These are phyloP conservation scores for Strongylocentrotus purpuratus DNA, from an alignment of 35 echinoderm and acorn worm genomes.

Conservation along the genomic window DNA sequence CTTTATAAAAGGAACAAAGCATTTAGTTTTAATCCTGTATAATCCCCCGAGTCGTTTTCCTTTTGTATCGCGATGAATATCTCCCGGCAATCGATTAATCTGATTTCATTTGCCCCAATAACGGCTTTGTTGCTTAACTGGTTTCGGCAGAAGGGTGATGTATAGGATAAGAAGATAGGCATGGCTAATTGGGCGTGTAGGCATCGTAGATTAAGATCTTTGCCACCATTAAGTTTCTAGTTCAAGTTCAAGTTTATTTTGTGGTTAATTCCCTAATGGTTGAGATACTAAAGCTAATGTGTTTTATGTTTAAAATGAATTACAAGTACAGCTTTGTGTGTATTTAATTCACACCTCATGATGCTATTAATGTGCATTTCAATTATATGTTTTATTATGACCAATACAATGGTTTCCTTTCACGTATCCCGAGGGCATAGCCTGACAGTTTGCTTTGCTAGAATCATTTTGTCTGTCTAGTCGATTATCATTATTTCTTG, in stretches of 20 bases:
- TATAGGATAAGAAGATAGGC: not conserved
- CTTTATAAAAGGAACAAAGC: not conserved
- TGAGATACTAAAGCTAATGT: not conserved
- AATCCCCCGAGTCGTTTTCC: not conserved
- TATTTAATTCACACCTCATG: too few species aligned
- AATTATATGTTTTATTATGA: too few species aligned
- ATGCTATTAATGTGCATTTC: too few species aligned
- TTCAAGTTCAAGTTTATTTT: not conserved
- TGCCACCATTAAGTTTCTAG: not conserved
- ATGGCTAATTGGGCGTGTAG: not conserved
- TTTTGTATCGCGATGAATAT: not conserved
- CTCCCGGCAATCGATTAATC: not conserved
- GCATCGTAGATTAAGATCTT: not conserved
- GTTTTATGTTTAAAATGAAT: not conserved
- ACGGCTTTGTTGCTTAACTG: not conserved
- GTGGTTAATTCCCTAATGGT: not conserved
- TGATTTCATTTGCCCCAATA: not conserved
- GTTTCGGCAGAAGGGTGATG: not conserved
- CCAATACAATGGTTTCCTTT: too few species aligned
- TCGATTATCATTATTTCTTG: too few species aligned
- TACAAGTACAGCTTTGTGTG: not conserved
- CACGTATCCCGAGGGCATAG: too few species aligned
- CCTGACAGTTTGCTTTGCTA: too few species aligned
- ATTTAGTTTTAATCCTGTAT: not conserved
- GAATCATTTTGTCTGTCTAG: too few species aligned